A percentile compares a stretch with the other conserved stretches of the same genome.
phyloP scores from a whole-genome alignment of 2,113 vertebrate genomes.

The Strigops habroptila region DNA sequence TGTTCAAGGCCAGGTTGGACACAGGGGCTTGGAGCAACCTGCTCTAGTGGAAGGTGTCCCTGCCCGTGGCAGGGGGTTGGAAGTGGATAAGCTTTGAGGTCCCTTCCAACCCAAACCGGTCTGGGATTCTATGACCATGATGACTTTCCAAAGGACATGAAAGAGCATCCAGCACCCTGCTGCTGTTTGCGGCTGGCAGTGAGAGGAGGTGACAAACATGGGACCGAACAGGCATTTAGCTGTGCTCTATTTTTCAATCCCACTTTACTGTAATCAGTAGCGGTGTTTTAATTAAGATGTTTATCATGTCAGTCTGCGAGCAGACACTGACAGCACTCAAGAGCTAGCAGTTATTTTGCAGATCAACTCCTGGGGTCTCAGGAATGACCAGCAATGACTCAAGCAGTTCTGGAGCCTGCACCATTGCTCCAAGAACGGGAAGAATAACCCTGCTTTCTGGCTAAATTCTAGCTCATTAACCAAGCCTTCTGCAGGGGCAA shows the following conservation, averaged over 20 bases:
- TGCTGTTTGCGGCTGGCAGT: neutral
- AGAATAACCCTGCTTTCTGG: neutral
- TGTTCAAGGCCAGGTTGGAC: neutral
- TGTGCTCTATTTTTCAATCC: neutral
- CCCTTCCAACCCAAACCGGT: neutral
- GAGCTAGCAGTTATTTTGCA: neutral
- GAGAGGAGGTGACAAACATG: neutral
- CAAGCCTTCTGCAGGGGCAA: neutral
- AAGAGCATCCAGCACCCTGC: neutral
- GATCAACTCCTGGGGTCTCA: neutral
- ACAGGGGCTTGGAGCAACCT: neutral
- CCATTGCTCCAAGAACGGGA: neutral
- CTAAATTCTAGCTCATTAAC: neutral
- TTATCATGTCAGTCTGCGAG: neutral
- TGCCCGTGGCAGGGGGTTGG: neutral
- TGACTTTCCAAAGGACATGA: neutral
- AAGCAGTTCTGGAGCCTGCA: neutral
- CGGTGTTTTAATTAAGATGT: neutral
- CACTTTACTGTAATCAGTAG: neutral
- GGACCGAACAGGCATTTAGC: neutral
- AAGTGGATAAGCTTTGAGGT: neutral
- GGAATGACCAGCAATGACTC: neutral
- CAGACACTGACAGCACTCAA: neutral
- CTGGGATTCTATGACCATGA: neutral
- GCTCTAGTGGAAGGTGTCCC: neutral